Evolutionary conservation across 1,140 invertebrate genomes (phyloP).

Genomic region (Melitaea cinxia): DNA sequence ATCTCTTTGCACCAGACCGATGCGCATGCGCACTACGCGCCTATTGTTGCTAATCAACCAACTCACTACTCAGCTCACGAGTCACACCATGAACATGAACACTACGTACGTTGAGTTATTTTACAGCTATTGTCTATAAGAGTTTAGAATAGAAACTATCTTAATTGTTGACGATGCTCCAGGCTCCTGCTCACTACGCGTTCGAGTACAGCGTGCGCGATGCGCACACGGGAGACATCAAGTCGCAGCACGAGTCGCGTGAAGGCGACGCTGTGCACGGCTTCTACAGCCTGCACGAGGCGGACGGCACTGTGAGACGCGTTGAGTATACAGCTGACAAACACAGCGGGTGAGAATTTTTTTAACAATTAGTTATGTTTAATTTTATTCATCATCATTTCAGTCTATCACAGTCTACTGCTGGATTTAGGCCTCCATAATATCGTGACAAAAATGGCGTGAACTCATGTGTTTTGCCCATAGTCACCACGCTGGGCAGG

Average conservation of each 20-base stretch:
- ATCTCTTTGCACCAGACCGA: not conserved
- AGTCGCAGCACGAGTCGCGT: constrained; percentile 56
- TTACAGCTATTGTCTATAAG: not conserved
- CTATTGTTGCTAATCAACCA: not conserved
- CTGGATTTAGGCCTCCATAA: no score
- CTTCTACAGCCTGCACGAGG: constrained; percentile 74
- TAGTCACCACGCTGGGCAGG: no score
- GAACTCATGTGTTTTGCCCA: no score
- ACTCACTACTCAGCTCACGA: not conserved
- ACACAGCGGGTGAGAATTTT: constrained; percentile 19
- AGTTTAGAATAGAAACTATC: not conserved
- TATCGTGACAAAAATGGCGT: no score
- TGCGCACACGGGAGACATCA: constrained; percentile 55
- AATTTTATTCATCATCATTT: no score
- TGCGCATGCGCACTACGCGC: not conserved
- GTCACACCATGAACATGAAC: not conserved
- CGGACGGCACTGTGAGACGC: constrained; percentile 64
- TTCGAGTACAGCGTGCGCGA: constrained; percentile 75
- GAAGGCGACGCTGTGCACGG: constrained; percentile 72
- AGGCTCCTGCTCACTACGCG: constrained; percentile 59
- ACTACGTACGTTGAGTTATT: not conserved
- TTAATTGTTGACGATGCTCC: not conserved
- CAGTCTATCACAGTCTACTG: no score
- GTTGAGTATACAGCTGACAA: constrained; percentile 48
- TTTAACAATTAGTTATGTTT: no score